A percentile compares a stretch with the other conserved stretches of the same genome.
Evolutionary conservation across 2,797 vertebrate genomes (phyloP).

Genomic region (Lycodopsis pacificus): DNA sequence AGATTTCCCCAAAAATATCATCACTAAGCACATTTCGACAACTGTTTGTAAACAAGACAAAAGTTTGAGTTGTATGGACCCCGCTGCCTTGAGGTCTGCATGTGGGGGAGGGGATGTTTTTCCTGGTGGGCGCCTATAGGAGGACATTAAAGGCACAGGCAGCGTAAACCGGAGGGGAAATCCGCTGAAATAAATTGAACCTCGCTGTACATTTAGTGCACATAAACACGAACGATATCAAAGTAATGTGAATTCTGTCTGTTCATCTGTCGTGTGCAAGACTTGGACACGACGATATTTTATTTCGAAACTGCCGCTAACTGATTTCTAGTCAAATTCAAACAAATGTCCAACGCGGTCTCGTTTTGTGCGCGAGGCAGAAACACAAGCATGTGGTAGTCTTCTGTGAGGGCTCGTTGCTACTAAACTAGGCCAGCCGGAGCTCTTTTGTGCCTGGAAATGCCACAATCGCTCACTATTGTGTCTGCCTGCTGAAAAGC

Average conservation of each 20-base stretch:
- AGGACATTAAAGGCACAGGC: slow-evolving; percentile 26
- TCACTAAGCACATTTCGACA: rapidly evolving
- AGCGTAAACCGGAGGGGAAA: slow-evolving; percentile 23
- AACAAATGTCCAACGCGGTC: too few relatives aligned
- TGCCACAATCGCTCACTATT: slow-evolving; percentile 43
- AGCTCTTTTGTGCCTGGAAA: slow-evolving; percentile 52
- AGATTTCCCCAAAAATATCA: neutral
- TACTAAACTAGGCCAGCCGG: slow-evolving; percentile 48
- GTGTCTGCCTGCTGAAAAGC: slow-evolving; percentile 54
- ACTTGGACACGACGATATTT: too few relatives aligned
- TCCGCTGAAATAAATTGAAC: neutral
- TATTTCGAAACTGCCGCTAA: too few relatives aligned
- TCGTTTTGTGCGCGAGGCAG: neutral
- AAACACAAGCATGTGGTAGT: slow-evolving; percentile 19
- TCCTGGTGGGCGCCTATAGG: slow-evolving; percentile 40
- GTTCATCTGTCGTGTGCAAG: neutral
- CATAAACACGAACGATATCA: neutral
- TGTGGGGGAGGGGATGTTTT: slow-evolving; percentile 60
- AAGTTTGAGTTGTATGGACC: slow-evolving; percentile 55
- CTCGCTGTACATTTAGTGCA: neutral
- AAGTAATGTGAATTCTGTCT: neutral
- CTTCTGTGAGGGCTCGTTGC: neutral
- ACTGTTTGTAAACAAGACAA: slow-evolving; percentile 78
- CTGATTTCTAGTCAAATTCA: too few relatives aligned
- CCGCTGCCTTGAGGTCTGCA: slow-evolving; percentile 19